Evolutionary conservation across 2,888 invertebrate genomes (phyloP), one percentile per base, ranked within the genome.

Genomic region (Peribatodes rhomboidaria): DNA sequence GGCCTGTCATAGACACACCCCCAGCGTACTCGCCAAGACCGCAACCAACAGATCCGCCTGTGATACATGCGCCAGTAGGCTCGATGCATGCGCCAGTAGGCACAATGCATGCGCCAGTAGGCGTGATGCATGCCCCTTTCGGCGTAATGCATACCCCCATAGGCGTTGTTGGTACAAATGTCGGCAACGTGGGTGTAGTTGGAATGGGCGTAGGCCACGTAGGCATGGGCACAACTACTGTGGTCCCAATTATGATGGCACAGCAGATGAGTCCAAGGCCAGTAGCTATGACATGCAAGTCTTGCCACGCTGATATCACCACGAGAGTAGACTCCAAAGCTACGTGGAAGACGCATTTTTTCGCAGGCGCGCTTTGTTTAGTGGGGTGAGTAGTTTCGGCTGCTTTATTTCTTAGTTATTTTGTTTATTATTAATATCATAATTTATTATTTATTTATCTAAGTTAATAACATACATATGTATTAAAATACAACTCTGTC

Each of bases 261-360:
- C 76, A 73, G 8, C 67, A 61, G 9, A 75, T 81, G 69, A 75
- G 78, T 0, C 72, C 81, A 0, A 53, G 63, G 3, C 71, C 81
- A 2, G 57, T 76, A 0, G 39, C 56, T 0, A 54, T 84, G 1
- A 77, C 83, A 18, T 94, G 93, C 62, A 88, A 86, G 1, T 83
- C 82, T 1, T 94, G 94, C 56, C 84, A 87, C 14, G 80, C 81
- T 13, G 86, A 81, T 33, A 82, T 88, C 8, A 74, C 85, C n/a
- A 93, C 93, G 0, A 83, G 84, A 35, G 74, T 90, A 33, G 78
- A 80, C 61, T 77, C 75, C 50, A 85, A 80, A 60, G 77, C 93
- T 9, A 86, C 88, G 0, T 84, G 88, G 4, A 88, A 86, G 53
- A 94, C 94, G 1, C 62, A 62, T n/a, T 37, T 56, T 13, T 52